Evolutionary conservation across 2,797 vertebrate genomes (phyloP).

Genomic region (Melanogrammus aeglefinus): DNA sequence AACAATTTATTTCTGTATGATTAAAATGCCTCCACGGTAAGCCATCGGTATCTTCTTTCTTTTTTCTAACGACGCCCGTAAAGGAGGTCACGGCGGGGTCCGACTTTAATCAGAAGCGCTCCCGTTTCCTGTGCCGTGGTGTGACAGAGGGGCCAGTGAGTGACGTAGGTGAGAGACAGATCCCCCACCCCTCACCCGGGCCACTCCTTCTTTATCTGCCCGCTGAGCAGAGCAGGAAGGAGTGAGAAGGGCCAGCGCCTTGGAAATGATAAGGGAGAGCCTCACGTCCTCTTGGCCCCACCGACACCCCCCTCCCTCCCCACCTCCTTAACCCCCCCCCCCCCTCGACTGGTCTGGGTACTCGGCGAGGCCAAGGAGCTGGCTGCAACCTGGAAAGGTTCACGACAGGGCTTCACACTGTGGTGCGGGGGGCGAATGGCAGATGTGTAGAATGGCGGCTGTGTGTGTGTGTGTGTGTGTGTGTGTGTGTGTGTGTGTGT

Average conservation of each 20-base stretch:
- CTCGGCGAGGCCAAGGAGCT: neutral
- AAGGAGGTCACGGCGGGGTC: constrained; percentile 51
- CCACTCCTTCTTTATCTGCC: constrained; percentile 55
- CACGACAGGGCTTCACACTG: constrained; percentile 69
- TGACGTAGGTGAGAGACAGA: constrained; percentile 80
- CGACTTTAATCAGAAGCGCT: constrained; percentile 52
- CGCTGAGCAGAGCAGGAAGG: constrained; percentile 58
- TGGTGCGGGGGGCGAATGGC: constrained; percentile 62
- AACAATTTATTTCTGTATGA: too few relatives aligned
- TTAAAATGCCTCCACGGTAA: neutral
- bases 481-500: constrained; percentile 25
- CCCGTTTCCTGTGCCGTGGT: constrained; percentile 63
- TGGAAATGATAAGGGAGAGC: constrained; percentile 81
- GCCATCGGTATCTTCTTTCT: neutral
- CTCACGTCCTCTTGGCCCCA: constrained; percentile 66
- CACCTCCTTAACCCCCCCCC: constrained; percentile 50
- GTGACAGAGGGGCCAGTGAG: constrained; percentile 73
- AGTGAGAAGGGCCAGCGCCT: constrained; percentile 83
- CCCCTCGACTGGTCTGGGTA: neutral
- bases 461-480: neutral
- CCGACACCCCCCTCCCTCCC: constrained; percentile 60
- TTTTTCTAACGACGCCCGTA: constrained; percentile 6
- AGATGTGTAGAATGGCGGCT: constrained; percentile 37
- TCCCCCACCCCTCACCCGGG: constrained; percentile 57
- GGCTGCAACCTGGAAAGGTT: constrained; percentile 40